Conservation (phyloP, 2,888 invertebrate genomes). For the Dryadula phaetusa region DNA sequence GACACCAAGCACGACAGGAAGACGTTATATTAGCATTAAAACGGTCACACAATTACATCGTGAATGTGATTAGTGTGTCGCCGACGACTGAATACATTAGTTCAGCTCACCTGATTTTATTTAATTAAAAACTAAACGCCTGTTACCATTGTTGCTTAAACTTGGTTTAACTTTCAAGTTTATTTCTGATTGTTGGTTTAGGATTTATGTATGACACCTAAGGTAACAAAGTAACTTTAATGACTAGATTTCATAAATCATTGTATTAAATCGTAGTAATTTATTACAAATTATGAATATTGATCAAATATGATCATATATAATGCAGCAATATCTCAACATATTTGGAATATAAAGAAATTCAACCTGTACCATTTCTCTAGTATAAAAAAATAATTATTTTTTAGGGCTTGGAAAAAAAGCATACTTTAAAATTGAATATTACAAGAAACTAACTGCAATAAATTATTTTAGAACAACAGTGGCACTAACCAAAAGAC, state of each 20-base stretch:
- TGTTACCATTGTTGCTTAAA: conserved; percentile 24
- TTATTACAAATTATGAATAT: too few relatives aligned
- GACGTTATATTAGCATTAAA: conserved; percentile 68
- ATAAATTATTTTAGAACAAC: conserved; percentile 43
- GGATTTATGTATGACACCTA: neutral
- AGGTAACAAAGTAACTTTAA: too few relatives aligned
- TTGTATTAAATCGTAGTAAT: too few relatives aligned
- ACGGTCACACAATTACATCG: conserved; percentile 80
- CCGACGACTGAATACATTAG: conserved; percentile 81
- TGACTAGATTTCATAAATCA: too few relatives aligned
- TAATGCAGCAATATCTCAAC: too few relatives aligned
- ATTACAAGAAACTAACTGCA: conserved; percentile 12
- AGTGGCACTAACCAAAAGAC: conserved; percentile 45
- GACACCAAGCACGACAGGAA: conserved; percentile 51
- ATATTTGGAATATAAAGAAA: too few relatives aligned
- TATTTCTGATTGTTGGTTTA: neutral
- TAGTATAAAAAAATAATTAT: too few relatives aligned
- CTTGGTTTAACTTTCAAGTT: conserved; percentile 25
- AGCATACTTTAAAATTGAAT: too few relatives aligned
- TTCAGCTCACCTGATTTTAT: conserved; percentile 84
- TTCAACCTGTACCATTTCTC: too few relatives aligned
- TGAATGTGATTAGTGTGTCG: conserved; percentile 81
- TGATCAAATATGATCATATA: too few relatives aligned
- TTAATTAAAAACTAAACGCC: conserved; percentile 67
- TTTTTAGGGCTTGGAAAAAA: too few relatives aligned